Conservation (phyloP, 2,113 vertebrate genomes). For the Gnathonemus echidnorhynchus region DNA sequence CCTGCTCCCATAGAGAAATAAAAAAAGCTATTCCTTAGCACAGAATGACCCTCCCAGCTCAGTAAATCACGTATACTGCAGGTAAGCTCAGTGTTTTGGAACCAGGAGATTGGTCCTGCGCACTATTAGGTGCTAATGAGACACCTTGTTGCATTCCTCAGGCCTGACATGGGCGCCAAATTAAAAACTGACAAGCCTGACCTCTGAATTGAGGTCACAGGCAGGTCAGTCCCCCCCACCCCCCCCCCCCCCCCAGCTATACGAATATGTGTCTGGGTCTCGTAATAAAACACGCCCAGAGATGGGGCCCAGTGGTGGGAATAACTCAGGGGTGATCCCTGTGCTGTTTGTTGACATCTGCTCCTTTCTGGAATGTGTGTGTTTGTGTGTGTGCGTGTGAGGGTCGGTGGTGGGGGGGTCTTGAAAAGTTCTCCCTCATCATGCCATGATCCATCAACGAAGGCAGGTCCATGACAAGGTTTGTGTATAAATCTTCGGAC, state of each 20-base stretch:
- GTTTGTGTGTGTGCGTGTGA: background rate
- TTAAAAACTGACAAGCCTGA: slow-evolving; percentile 72
- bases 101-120: slow-evolving; percentile 33
- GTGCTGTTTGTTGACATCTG: slow-evolving; percentile 6
- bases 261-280: slow-evolving; percentile 48
- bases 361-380: background rate
- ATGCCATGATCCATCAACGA: background rate
- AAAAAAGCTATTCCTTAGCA: slow-evolving; percentile 22
- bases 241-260: slow-evolving; percentile 30
- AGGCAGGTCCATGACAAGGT: background rate
- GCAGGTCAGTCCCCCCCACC: slow-evolving; percentile 64
- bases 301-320: background rate
- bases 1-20: slow-evolving; percentile 2
- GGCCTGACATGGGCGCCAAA: slow-evolving; percentile 66
- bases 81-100: slow-evolving; percentile 42
- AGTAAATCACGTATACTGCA: slow-evolving; percentile 41
- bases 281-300: slow-evolving; percentile 44
- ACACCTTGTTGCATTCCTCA: slow-evolving; percentile 62
- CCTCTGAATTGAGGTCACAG: slow-evolving; percentile 70
- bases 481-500: background rate
- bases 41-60: slow-evolving; percentile 16
- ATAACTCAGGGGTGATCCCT: slow-evolving; percentile 1
- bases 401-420: background rate
- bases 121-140: slow-evolving; percentile 63
- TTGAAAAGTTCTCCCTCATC: background rate